A percentile compares a stretch with the other conserved stretches of the same genome.
Conservation (phyloP, 1,140 invertebrate species). For the Hormaphis cornu region DNA sequence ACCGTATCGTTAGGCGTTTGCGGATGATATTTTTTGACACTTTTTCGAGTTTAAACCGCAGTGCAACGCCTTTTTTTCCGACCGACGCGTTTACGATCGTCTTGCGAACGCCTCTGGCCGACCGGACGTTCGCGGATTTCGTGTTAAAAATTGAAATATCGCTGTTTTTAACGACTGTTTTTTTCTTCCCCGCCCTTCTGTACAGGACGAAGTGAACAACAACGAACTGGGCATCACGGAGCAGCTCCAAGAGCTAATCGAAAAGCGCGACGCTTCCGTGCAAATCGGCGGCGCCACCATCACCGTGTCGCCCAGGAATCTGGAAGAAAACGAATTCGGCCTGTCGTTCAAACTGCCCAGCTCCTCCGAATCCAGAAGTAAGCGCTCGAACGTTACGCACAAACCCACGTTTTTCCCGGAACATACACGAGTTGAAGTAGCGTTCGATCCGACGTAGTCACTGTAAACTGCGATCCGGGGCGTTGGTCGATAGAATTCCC, state of each 20-base stretch:
- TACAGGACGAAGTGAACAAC: conserved; percentile 38
- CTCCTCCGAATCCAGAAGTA: conserved; percentile 44
- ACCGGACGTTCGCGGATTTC: too few relatives aligned
- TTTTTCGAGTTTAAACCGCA: too few relatives aligned
- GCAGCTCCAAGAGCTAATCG: conserved; percentile 57
- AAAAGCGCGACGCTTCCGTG: conserved; percentile 66
- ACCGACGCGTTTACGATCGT: not conserved
- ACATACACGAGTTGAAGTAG: not conserved
- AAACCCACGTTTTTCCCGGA: not conserved
- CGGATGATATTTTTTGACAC: too few relatives aligned
- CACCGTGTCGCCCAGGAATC: conserved; percentile 62
- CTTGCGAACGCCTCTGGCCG: too few relatives aligned
- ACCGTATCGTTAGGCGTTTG: too few relatives aligned
- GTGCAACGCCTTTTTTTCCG: not conserved
- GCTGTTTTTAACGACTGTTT: not conserved
- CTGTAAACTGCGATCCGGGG: not conserved
- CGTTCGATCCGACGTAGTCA: not conserved
- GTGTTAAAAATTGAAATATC: too few relatives aligned
- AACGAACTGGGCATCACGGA: conserved; percentile 54
- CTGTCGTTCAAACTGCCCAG: conserved; percentile 61
- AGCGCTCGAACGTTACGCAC: conserved; percentile 21
- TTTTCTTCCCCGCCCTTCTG: not conserved
- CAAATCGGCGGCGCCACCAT: conserved; percentile 62
- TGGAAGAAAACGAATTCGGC: conserved; percentile 61
- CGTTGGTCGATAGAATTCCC: not conserved